Conservation (phyloP, 2,888 invertebrate genomes). For the Hyposoter dolosus region DNA sequence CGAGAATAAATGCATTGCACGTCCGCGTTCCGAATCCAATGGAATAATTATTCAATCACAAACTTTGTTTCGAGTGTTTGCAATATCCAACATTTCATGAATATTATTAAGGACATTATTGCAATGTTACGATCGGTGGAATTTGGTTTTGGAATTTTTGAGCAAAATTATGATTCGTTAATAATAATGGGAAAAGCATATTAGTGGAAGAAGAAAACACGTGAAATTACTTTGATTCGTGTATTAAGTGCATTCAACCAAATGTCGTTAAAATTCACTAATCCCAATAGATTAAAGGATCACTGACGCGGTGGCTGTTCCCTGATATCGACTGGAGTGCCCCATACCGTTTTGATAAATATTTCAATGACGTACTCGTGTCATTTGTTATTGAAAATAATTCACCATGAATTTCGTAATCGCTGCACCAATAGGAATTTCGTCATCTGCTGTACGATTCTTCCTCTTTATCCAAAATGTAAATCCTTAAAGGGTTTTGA, state of each 20-base stretch:
- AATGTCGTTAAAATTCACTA: neutral
- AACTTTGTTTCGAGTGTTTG: slow-evolving; percentile 15
- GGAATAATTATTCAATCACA: slow-evolving; percentile 32
- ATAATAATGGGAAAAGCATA: neutral
- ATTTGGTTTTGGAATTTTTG: neutral
- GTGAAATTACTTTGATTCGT: neutral
- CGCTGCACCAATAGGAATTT: neutral
- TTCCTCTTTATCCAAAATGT: neutral
- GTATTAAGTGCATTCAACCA: neutral
- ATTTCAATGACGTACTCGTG: neutral
- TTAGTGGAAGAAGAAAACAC: neutral
- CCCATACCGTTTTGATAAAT: neutral
- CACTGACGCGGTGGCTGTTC: neutral
- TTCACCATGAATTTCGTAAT: neutral
- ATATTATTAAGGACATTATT: neutral
- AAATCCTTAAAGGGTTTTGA: too few relatives aligned
- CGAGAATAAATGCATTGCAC: neutral
- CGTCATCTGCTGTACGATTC: neutral
- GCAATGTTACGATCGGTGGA: neutral
- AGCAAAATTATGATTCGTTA: neutral
- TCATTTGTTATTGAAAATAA: neutral
- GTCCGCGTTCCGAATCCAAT: neutral
- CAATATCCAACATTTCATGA: neutral
- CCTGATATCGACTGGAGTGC: neutral
- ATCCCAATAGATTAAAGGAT: neutral